Evolutionary conservation across 2,113 vertebrate genomes (phyloP), one percentile per base, ranked within the genome.

Genomic region (Strix aluco): DNA sequence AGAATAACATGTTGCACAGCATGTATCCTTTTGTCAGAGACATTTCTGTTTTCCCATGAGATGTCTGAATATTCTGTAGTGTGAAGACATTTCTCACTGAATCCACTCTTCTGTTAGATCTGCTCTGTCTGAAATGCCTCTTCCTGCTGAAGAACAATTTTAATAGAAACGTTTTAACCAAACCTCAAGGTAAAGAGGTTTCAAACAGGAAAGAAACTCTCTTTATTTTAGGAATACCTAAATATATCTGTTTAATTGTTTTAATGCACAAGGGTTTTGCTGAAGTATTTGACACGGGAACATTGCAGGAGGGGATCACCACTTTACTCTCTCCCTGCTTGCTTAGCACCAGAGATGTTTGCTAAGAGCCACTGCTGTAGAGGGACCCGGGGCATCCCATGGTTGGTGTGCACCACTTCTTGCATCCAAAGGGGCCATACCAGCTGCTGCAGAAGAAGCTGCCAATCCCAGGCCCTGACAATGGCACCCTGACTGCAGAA

Each of bases 231-330:
- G 18, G 27, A 81, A 40, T 34, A 57, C 6, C 22, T 74, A 79
- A 70, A 46, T 57, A 47, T 23, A 72, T 10, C 19, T 69, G 16
- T 91, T 73, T 85, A 14, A 10, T 49, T 79, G 25, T 40, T 71
- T 75, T 79, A n/a, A 54, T 5, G 22, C 25, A 51, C 15, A 66
- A 51, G n/a, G 10, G 9, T 36, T 88, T 79, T 71, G 47, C 59
- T 82, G 38, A 46, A 67, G 18, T n/a, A 15, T n/a, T 70, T 34
- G 29, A 46, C 57, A 66, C 0, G 4, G 26, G 38, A 81, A 14
- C 3, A 7, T 2, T 46, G 34, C 87, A 49, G 23, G 7, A 87
- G 30, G 21, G 13, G 15, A 84, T 22, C 0, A 0, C 18, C 1
- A 1, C 30, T 78, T 58, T 61, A 38, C 11, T 65, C 32, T 71